phyloP scores from a whole-genome alignment of 2,797 vertebrate species.

The Pogoniulus pusillus region DNA sequence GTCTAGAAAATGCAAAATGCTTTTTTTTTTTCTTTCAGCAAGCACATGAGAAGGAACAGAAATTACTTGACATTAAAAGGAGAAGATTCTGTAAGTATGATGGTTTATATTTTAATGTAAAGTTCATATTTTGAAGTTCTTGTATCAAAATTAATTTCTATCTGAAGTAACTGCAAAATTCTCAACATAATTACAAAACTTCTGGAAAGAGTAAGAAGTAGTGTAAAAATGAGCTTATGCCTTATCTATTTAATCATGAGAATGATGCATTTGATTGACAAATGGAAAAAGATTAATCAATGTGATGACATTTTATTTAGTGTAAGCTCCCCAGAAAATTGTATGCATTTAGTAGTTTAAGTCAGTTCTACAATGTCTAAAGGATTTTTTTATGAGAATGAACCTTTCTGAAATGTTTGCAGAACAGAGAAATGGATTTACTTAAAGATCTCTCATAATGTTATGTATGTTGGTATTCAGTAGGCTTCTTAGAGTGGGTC shows the following conservation, averaged over 20 bases:
- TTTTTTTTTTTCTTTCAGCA: slow-evolving; percentile 62
- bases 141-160: neutral
- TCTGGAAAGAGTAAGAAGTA: neutral
- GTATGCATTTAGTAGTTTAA: neutral
- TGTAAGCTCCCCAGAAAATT: neutral
- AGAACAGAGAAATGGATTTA: neutral
- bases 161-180: neutral
- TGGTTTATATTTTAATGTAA: neutral
- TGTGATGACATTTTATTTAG: neutral
- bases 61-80: slow-evolving; percentile 63
- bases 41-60: slow-evolving; percentile 60
- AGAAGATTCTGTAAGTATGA: slow-evolving; percentile 72
- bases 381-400: neutral
- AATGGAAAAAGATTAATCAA: neutral
- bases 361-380: neutral
- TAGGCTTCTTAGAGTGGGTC: neutral
- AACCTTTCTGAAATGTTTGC: neutral
- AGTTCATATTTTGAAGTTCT: neutral
- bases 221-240: neutral
- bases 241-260: neutral
- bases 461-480: neutral
- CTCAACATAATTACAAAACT: neutral
- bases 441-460: neutral
- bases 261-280: neutral
- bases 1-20: neutral